These are phyloP conservation scores for Spongilla lacustris DNA, from an alignment of 37 sponge, comb jelly and placozoan species.

Conservation along the genomic window DNA sequence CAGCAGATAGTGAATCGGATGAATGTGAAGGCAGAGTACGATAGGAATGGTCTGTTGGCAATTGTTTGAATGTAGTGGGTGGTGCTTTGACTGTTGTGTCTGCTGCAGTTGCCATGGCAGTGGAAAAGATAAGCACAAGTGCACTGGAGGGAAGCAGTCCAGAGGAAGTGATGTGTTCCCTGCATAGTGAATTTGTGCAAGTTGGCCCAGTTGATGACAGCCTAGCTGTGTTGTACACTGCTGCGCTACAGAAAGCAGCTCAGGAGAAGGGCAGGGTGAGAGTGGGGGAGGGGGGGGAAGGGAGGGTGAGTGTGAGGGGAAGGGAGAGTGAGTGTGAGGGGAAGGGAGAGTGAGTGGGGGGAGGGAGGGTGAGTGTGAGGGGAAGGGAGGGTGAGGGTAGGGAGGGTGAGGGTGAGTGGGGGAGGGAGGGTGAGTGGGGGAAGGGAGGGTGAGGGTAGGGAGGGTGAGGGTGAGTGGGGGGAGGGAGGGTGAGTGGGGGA, in stretches of 20 bases:
- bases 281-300: not conserved
- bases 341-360: too few species aligned
- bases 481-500: conserved; percentile 13
- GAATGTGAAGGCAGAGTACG: conserved; percentile 67
- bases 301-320: too few species aligned
- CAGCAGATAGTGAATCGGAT: conserved; percentile 40
- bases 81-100: not conserved
- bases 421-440: conserved; percentile 4
- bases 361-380: too few species aligned
- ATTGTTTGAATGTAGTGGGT: not conserved
- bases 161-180: conserved; percentile 26
- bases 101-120: conserved; percentile 23
- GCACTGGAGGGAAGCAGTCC: conserved; percentile 13
- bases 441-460: conserved; percentile 38
- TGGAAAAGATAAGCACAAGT: conserved; percentile 14
- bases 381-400: too few species aligned
- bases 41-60: conserved; percentile 45
- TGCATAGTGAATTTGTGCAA: conserved; percentile 37
- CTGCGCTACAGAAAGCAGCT: conserved; percentile 46
- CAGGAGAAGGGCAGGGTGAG: conserved; percentile 50
- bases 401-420: too few species aligned
- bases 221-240: conserved; percentile 55
- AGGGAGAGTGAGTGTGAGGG: too few species aligned
- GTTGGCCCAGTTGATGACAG: conserved; percentile 52
- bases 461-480: too few species aligned